Evolutionary conservation across 2,888 invertebrate genomes (phyloP).

Genomic region (Ochropleura leucogaster): DNA sequence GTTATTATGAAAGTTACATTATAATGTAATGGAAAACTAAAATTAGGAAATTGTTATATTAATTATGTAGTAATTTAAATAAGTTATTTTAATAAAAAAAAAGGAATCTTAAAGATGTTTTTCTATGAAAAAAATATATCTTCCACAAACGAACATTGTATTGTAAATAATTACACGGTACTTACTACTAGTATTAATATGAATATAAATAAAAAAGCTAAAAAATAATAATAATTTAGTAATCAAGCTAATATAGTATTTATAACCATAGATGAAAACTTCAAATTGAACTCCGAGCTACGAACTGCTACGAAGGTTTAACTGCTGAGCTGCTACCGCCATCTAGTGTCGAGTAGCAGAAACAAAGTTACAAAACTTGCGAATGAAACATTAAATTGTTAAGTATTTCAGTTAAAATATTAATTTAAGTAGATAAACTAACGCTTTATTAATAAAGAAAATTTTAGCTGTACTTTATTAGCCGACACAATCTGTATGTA

Average conservation of each 20-base stretch:
- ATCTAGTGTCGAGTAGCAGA: slow-evolving; percentile 84
- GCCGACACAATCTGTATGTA: background rate
- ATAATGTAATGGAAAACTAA: background rate
- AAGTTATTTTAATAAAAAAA: too few relatives aligned
- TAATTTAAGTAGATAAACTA: background rate
- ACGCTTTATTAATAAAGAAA: background rate
- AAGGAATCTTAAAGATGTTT: fast-evolving
- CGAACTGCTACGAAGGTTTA: slow-evolving; percentile 22
- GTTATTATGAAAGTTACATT: background rate
- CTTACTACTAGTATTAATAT: background rate
- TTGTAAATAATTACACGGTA: background rate
- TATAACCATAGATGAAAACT: slow-evolving; percentile 15
- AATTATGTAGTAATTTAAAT: too few relatives aligned
- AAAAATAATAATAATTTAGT: too few relatives aligned
- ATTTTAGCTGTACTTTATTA: background rate
- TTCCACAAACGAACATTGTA: background rate
- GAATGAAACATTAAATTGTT: background rate
- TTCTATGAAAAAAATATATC: background rate
- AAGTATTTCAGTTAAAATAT: background rate
- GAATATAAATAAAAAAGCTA: background rate
- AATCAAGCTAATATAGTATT: background rate
- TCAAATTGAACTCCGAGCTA: slow-evolving; percentile 10
- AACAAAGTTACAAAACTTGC: slow-evolving; percentile 21
- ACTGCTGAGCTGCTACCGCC: slow-evolving; percentile 72
- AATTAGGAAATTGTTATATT: background rate